These are phyloP conservation scores for Camelus dromedarius DNA, from an alignment of 2,113 vertebrate species.

Conservation along the genomic window DNA sequence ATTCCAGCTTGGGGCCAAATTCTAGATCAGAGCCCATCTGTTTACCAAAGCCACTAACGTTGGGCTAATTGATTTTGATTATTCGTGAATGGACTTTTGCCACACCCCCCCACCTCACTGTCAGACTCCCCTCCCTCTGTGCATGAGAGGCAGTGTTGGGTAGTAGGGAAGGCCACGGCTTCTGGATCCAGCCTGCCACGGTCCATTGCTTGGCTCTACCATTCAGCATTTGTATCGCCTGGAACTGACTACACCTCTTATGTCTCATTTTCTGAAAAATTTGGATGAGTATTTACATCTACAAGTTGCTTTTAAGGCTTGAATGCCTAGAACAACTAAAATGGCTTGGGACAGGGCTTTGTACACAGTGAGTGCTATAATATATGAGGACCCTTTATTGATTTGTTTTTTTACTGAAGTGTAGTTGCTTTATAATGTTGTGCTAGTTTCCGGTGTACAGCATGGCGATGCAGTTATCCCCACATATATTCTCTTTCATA, in stretches of 20 bases:
- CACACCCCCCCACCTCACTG: not conserved
- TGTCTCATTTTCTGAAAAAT: not conserved
- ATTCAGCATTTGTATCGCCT: not conserved
- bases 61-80: not conserved
- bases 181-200: not conserved
- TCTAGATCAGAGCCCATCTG: not conserved
- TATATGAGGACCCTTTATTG: not conserved
- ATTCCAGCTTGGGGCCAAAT: not conserved
- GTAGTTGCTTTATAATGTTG: too few relatives aligned
- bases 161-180: not conserved
- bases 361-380: not conserved
- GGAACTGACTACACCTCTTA: not conserved
- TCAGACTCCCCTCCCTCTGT: not conserved
- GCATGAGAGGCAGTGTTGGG: accelerated
- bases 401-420: too few relatives aligned
- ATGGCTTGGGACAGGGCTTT: not conserved
- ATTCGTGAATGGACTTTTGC: not conserved
- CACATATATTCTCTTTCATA: too few relatives aligned
- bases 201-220: not conserved
- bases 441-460: too few relatives aligned
- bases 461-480: too few relatives aligned
- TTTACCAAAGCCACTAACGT: not conserved
- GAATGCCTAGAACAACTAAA: not conserved
- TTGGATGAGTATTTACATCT: not conserved
- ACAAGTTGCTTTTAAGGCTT: not conserved